phyloP scores from a whole-genome alignment of 1,140 invertebrate species.

The Muscidifurax raptorellus region DNA sequence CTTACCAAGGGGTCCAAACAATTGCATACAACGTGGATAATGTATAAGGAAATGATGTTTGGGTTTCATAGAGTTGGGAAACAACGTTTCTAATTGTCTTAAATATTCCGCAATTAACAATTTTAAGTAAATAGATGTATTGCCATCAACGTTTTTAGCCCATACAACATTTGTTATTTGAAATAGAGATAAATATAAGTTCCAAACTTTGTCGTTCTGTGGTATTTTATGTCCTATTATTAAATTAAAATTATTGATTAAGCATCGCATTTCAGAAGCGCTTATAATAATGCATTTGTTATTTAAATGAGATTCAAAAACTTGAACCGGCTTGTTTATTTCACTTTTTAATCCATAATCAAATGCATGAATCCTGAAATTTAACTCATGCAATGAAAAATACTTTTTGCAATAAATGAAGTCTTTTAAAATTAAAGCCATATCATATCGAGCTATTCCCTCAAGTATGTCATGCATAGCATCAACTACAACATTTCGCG shows the following conservation, averaged over 20 bases:
- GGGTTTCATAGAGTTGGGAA: constrained; percentile 10
- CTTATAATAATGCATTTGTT: constrained; percentile 47
- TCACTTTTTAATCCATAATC: constrained; percentile 33
- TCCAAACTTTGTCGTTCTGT: not conserved
- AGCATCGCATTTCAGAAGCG: constrained; percentile 47
- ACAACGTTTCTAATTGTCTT: not conserved
- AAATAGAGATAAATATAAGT: not conserved
- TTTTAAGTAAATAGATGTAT: not conserved
- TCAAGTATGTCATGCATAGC: constrained; percentile 47
- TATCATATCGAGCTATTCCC: constrained; percentile 39
- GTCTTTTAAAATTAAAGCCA: constrained; percentile 34
- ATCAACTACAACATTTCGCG: constrained; percentile 42
- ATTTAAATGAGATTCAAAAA: constrained; percentile 39
- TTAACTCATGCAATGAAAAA: constrained; percentile 45
- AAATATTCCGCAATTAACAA: constrained; percentile 9
- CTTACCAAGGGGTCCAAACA: not conserved
- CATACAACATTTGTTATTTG: constrained; percentile 1
- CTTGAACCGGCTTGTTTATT: constrained; percentile 48
- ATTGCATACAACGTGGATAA: constrained; percentile 15
- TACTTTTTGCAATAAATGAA: constrained; percentile 46
- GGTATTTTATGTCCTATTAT: constrained; percentile 41
- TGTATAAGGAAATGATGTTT: constrained; percentile 15
- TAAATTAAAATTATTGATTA: constrained; percentile 46
- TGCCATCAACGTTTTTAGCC: not conserved
- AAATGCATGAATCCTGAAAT: constrained; percentile 38